phyloP scores from a whole-genome alignment of 2,888 invertebrate genomes.

The Kuschelorhynchus macadamiae region DNA sequence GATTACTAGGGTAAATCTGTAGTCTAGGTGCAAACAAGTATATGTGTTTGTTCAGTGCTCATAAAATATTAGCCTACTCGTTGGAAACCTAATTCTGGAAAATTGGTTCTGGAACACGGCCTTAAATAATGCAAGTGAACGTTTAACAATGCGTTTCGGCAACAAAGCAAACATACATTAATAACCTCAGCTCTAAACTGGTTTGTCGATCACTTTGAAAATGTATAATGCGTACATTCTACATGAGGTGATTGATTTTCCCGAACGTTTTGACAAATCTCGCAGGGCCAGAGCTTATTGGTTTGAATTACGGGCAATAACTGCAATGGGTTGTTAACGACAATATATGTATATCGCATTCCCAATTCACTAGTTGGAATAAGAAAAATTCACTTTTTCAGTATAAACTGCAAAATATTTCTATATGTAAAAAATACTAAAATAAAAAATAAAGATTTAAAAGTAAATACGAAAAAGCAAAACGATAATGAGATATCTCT shows the following conservation, averaged over 20 bases:
- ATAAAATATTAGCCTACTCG: conserved; percentile 30
- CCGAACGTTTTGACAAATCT: conserved; percentile 43
- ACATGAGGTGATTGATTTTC: conserved; percentile 37
- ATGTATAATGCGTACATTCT: conserved; percentile 39
- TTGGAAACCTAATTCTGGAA: conserved; percentile 33
- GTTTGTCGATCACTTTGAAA: conserved; percentile 40
- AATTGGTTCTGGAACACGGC: conserved; percentile 32
- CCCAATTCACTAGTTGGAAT: no score
- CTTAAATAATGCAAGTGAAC: conserved; percentile 16
- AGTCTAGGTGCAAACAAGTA: background rate
- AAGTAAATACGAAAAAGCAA: no score
- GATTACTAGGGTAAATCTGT: background rate
- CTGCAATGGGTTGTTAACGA: no score
- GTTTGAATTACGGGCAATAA: background rate
- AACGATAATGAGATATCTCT: no score
- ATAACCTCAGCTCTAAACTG: conserved; percentile 26
- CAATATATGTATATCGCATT: no score
- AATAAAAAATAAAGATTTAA: no score
- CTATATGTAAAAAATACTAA: no score
- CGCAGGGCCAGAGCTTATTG: background rate
- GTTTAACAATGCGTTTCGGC: conserved; percentile 17
- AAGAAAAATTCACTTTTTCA: no score
- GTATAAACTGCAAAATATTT: no score
- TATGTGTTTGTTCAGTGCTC: conserved; percentile 6
- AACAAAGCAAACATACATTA: conserved; percentile 37